Base-by-base conservation (phyloP, 1,140 invertebrate species). In the Aphaenogaster rudis region DNA sequence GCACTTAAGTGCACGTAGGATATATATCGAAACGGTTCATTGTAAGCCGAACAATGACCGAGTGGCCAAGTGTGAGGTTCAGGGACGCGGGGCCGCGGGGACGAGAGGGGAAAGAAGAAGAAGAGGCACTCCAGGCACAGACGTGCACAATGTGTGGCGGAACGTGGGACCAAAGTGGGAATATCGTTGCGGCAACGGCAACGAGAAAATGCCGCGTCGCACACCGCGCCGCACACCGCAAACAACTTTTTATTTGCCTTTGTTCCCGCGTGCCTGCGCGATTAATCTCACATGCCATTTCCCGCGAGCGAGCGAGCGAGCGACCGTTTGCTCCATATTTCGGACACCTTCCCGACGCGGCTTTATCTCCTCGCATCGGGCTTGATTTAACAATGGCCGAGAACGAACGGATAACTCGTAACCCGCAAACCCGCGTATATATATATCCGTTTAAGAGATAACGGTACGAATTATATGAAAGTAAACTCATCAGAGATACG, bases 51-150 rank as follows among this genome's bases (percentile, higher is more conserved):
- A 86, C 89, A 91, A 91, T 91, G 88, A 91, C 89, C 89, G 89
- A 90, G 88, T 90, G 88, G 88, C 88, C 88, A 90, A 91, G 88
- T 90, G 86, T 77, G 81, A 91, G 88, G 88, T 87, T 91, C 89
- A 91, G 86, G 89, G 88, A 82, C 86, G 77, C 80, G 48, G 66
- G 79, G 61, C 86, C 76, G 57, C 42, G 36, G 28, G 64, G 59
- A 74, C 28, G 59, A 76, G 88, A 52, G 42, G 52, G 36, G 28
- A 63, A 42, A 39, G 36, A 80, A 50, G 42, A 84, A 61, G 52
- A 76, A 17, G 69, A 63, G 61, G 67, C 74, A 63, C 89, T 85
- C 52, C 54, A 45, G 33, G 36, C 64, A 28, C 28, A 88, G 85
- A 89, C 42, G 69, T 71, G 71, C 71, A 69, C n/a, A 71, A 88